Base-by-base conservation (phyloP, 2,113 vertebrate species). In the Sorex araneus region DNA sequence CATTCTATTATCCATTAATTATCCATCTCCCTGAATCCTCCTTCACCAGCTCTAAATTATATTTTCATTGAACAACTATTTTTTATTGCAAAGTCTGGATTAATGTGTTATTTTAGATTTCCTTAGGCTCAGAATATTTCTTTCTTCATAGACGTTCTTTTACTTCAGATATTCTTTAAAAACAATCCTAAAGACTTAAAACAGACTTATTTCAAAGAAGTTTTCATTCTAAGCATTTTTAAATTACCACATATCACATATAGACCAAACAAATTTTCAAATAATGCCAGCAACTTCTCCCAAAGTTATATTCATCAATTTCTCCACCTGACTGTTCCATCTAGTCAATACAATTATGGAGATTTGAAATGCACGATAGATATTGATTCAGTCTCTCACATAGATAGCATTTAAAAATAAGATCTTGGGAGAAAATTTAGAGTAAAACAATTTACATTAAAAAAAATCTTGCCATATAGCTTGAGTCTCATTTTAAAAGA, bases 341-440 rank as follows among this genome's bases (percentile, higher is more conserved):
- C 86, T 93, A 90, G 80, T 88, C 71, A 83, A 73, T 84, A 74
- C 45, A 91, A 81, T 92, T 94, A 95, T 74, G 36, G 60, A 89
- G 66, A 97, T 71, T 85, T 92, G 73, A 95, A 94, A 93, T 91
- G 74, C 25, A 93, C n/a, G 92, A 77, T 74, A 86, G 60, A 83
- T 94, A 93, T 92, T 96, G 91, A 96, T 95, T 94, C 40, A 71
- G 11, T 45, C 15, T 88, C 30, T 93, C 79, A 86, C 16, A 93
- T 16, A 57, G 9, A 93, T 43, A 85, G 16, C 18, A 86, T 95
- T 95, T 78, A 76, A 97, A 90, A 93, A 84, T 83, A 94, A 95
- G 76, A 94, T 90, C 8, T 88, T 63, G 34, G 18, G 43, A 81
- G 15, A 27, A 60, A 32, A 93, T 90, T 95, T 92, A 88, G 57